Evolutionary conservation across 2,797 vertebrate genomes (phyloP).

Genomic region (Sarcophilus harrisii): DNA sequence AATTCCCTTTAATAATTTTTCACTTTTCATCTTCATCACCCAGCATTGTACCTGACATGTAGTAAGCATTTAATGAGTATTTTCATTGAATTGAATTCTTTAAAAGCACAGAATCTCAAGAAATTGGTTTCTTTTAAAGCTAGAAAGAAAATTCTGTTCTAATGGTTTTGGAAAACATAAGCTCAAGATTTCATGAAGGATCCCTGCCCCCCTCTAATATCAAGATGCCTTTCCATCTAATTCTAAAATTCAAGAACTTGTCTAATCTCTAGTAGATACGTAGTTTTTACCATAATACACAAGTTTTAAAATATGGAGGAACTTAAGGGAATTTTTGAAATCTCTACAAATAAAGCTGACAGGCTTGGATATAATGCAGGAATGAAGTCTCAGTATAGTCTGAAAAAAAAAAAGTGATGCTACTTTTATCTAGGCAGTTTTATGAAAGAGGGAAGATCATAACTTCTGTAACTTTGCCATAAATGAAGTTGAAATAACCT

Average conservation of each 20-base stretch:
- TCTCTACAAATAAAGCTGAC: background rate
- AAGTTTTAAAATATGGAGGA: slow-evolving; percentile 5
- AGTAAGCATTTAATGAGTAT: background rate
- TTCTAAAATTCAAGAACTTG: background rate
- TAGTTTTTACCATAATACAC: background rate
- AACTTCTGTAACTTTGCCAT: background rate
- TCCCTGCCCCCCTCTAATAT: background rate
- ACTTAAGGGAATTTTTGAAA: background rate
- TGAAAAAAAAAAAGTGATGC: background rate
- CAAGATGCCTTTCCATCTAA: background rate
- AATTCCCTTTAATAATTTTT: background rate
- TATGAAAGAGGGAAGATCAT: slow-evolving; percentile 25
- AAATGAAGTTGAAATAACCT: background rate
- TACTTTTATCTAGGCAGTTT: background rate
- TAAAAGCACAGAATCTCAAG: background rate
- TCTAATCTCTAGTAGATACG: background rate
- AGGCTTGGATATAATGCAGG: background rate
- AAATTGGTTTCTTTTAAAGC: slow-evolving; percentile 42
- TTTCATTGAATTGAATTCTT: background rate
- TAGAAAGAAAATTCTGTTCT: slow-evolving; percentile 12
- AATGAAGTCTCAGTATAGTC: background rate
- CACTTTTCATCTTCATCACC: background rate
- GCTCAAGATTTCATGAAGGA: background rate
- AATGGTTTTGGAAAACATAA: slow-evolving; percentile 13
- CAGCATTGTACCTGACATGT: background rate